A percentile compares a stretch with the other conserved stretches of the same genome.
Evolutionary conservation across 2,797 vertebrate species (phyloP).

Genomic region (Protonibea diacanthus): DNA sequence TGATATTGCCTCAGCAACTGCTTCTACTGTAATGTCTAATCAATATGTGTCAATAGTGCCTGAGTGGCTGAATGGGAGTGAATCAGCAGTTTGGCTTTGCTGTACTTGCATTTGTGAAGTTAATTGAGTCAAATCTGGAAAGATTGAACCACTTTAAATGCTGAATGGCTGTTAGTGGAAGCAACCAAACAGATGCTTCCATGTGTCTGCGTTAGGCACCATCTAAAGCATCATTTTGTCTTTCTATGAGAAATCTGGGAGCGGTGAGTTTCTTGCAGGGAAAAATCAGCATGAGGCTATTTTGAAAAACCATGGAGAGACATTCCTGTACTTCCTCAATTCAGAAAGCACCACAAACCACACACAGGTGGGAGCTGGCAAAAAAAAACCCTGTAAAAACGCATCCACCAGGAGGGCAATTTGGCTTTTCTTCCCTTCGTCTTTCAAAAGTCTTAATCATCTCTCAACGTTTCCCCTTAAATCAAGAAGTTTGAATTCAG

Average conservation of each 20-base stretch:
- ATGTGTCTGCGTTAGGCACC: constrained; percentile 3
- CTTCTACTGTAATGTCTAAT: constrained; percentile 48
- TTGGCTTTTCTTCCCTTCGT: background rate
- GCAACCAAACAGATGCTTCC: constrained; percentile 21
- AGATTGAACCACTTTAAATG: constrained; percentile 31
- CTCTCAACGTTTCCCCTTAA: background rate
- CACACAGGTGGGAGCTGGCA: background rate
- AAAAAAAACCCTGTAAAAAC: constrained; percentile 8
- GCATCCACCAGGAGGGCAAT: background rate
- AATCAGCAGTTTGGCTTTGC: constrained; percentile 68
- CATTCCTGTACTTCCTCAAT: background rate
- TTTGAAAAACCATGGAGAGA: background rate
- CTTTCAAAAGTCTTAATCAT: constrained; percentile 15
- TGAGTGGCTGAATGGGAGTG: constrained; percentile 45
- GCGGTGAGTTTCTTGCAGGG: background rate
- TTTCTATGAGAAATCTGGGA: constrained; percentile 23
- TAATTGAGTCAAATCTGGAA: constrained; percentile 51
- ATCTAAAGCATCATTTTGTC: background rate
- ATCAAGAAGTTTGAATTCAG: constrained; percentile 25
- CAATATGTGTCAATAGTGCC: constrained; percentile 64
- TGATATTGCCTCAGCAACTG: constrained; percentile 31
- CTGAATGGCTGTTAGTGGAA: constrained; percentile 22
- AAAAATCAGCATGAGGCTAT: constrained; percentile 8
- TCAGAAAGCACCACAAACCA: background rate
- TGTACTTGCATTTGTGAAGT: constrained; percentile 54